Evolutionary conservation across 2,888 invertebrate genomes (phyloP), one percentile per base, ranked within the genome.

Genomic region (Pseudeuparius sepicola): DNA sequence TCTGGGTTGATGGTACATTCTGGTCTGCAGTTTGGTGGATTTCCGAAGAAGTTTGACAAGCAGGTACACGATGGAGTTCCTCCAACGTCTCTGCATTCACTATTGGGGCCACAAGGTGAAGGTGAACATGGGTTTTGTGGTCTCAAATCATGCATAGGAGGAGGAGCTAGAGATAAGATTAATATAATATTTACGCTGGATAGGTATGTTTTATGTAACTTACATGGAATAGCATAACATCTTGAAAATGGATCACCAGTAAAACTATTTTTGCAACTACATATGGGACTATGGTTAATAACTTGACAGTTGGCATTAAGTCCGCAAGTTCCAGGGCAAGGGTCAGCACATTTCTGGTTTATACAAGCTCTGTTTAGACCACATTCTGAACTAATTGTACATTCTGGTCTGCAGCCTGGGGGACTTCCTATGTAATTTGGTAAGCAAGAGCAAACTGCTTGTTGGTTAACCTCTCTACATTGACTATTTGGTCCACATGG

Each of bases 401-500:
- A 87, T 61, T 84, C 83, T 6, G 84, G 85, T 46, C 83, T 67
- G 55, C 84, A 85, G 9, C 75, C 75, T 38, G 78, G 79, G 11
- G 86, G 85, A 49, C 74, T 71, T 11, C 86, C 86, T 14, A 76
- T 63, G 50, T 77, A 84, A 42, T 72, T 71, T 4, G 76, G 71
- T 52, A 77, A 62, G 54, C 87, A 87, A 13, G 81, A 77, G 54
- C 87, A 87, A 5, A 74, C 75, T 4, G 83, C 80, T 50, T 78
- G 76, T 9, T 70, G 70, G 51, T 83, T 81, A 14, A 71, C 65
- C 51, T 77, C 74, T 14, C 73, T 70, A 55, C 86, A 86, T 48
- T 76, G 64, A 36, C 83, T 79, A 51, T 85, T 84, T 16, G 81
- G 24, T 10, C 86, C 85, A 57, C 87, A 87, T 3, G 82, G 83